Base-by-base conservation (phyloP, 2,888 invertebrate genomes). In the Noctua janthe region DNA sequence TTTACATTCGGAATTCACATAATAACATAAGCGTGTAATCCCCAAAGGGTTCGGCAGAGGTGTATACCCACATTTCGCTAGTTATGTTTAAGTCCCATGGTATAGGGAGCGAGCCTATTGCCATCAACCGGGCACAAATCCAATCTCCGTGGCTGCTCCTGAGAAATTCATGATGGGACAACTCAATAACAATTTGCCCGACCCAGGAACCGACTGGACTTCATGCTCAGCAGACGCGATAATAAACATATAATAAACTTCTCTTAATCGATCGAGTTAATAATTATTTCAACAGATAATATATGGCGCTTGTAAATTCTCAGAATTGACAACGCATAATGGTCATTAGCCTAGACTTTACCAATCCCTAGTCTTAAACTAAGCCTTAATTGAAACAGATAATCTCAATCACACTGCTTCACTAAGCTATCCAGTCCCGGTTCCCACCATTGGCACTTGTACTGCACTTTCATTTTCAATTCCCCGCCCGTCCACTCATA, bases 401-500 rank as follows among this genome's bases (percentile, higher is more conserved):
- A 51, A 39, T 29, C 17, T 43, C 8, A 59, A 51, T 39, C 15
- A 15, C 5, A 17, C 66, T 54, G 1, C 66, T 0, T 69, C 73
- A n/a, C 74, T n/a, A 59, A 17, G 43, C 8, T 59, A 29, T n/a
- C 39, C 39, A 56, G 56, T 23, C 49, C 29, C 15, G 15, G 0
- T 69, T 51, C 17, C 13, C 59, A 51, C 13, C 13, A 11, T 15
- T 10, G 49, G 11, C n/a, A 47, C 51, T 29, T 39, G 29, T 59
- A 49, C 7, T 23, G 47, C 29, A n/a, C 20, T 23, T 69, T 62
- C n/a, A 74, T 86, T 86, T 71, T 43, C 82, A 59, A 83, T 82
- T 86, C 86, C 51, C 47, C 7, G 29, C 13, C 35, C 82, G 64
- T 75, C 71, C 67, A 13, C 74, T 20, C 73, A 29, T 81, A 81